phyloP scores from a whole-genome alignment of 2,797 vertebrate genomes.

The Acestrorhynchus altus region DNA sequence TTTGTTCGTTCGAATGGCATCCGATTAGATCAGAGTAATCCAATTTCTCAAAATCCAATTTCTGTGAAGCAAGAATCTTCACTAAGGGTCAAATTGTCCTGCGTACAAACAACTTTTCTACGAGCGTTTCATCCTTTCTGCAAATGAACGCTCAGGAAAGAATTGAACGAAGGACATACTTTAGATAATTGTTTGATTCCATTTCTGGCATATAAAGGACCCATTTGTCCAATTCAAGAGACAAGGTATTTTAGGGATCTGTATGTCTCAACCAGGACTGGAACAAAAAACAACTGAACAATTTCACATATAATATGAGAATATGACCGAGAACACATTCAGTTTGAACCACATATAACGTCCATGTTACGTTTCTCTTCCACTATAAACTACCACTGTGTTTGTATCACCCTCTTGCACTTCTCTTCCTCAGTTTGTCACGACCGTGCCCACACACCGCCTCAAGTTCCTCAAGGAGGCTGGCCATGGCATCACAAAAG shows the following conservation, averaged over 20 bases:
- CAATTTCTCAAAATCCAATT: slow-evolving; percentile 6
- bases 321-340: too few species aligned
- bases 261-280: background rate
- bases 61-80: background rate
- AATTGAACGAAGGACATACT: background rate
- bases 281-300: too few species aligned
- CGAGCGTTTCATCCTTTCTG: background rate
- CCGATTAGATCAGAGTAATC: background rate
- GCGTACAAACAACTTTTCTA: background rate
- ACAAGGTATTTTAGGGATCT: background rate
- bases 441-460: slow-evolving; percentile 88
- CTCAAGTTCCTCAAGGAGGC: slow-evolving; percentile 97
- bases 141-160: background rate
- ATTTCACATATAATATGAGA: too few species aligned
- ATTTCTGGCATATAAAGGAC: background rate
- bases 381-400: too few species aligned
- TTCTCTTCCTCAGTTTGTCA: slow-evolving; percentile 82
- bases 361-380: too few species aligned
- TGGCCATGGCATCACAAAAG: slow-evolving; percentile 90
- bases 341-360: too few species aligned
- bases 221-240: background rate
- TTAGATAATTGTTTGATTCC: background rate
- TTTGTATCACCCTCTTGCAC: background rate
- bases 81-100: slow-evolving; percentile 4
- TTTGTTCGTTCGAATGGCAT: background rate